A percentile compares a stretch with the other conserved stretches of the same genome.
phyloP scores from a whole-genome alignment of 2,113 vertebrate genomes.

The Cisticola juncidis region DNA sequence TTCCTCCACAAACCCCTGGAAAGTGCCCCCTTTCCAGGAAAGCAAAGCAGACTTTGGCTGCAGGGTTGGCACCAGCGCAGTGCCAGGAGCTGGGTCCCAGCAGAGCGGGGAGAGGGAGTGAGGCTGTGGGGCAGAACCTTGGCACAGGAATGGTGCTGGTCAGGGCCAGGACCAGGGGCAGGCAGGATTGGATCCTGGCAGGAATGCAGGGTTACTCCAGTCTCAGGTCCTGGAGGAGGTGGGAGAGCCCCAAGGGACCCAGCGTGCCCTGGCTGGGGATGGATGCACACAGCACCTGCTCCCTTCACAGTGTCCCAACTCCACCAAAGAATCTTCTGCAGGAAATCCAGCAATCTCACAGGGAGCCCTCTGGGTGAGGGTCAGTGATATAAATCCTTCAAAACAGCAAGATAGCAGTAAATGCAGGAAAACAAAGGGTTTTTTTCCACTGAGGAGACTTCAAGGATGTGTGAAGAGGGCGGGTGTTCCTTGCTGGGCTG shows the following conservation, averaged over 20 bases:
- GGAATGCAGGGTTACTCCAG: not conserved
- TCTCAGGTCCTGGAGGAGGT: rapidly evolving
- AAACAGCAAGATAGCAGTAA: not conserved
- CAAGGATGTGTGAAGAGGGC: rapidly evolving
- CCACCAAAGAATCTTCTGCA: rapidly evolving
- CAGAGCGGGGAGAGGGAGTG: rapidly evolving
- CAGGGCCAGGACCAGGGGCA: not conserved
- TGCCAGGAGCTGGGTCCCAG: rapidly evolving
- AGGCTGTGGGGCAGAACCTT: not conserved
- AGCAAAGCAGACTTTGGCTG: not conserved
- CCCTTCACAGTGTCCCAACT: not conserved
- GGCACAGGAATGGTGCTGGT: not conserved
- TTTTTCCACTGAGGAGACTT: not conserved
- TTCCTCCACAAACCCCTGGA: not conserved
- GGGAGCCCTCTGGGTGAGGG: not conserved
- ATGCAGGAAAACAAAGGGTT: rapidly evolving
- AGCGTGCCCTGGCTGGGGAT: not conserved
- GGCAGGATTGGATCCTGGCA: not conserved
- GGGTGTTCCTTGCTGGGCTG: not conserved
- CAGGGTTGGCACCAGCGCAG: not conserved
- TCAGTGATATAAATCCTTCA: not conserved
- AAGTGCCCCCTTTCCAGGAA: not conserved
- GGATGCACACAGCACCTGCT: rapidly evolving
- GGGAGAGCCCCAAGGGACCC: rapidly evolving
- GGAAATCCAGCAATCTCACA: not conserved